Conservation (phyloP, 1,140 invertebrate species). For the Trissolcus basalis region DNA sequence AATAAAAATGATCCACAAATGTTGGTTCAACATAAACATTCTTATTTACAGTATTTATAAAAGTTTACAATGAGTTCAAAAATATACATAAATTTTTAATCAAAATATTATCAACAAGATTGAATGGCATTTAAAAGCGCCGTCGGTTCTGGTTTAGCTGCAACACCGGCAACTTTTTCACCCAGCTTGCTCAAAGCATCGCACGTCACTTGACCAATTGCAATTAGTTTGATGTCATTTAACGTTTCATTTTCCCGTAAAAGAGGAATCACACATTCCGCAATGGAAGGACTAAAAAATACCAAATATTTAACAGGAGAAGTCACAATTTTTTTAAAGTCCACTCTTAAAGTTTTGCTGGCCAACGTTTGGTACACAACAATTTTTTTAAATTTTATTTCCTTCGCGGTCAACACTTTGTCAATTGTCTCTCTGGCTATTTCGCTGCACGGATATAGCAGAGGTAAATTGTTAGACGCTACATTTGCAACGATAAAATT, state of each 20-base stretch:
- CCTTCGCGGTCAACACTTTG: slow-evolving; percentile 56
- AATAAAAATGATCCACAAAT: too few species aligned
- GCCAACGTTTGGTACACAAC: slow-evolving; percentile 67
- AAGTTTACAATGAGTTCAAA: neutral
- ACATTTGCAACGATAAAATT: slow-evolving; percentile 61
- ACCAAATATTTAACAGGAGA: slow-evolving; percentile 61
- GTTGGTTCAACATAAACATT: too few species aligned
- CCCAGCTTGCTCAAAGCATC: slow-evolving; percentile 62
- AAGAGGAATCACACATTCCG: slow-evolving; percentile 59
- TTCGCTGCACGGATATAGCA: slow-evolving; percentile 71
- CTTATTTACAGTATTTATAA: too few species aligned
- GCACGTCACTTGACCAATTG: slow-evolving; percentile 71
- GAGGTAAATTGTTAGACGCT: slow-evolving; percentile 46
- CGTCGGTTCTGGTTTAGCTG: slow-evolving; percentile 68
- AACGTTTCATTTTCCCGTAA: slow-evolving; percentile 45
- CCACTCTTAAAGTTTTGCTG: slow-evolving; percentile 60
- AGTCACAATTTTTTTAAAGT: slow-evolving; percentile 57
- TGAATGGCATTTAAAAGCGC: slow-evolving; percentile 65
- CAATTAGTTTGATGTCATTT: slow-evolving; percentile 64
- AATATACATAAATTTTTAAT: slow-evolving; percentile 1
- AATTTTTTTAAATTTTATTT: slow-evolving; percentile 63
- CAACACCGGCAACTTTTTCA: slow-evolving; percentile 59
- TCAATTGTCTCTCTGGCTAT: slow-evolving; percentile 70
- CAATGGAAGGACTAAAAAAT: slow-evolving; percentile 73
- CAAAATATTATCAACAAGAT: slow-evolving; percentile 33